Conservation (phyloP, 2,888 invertebrate genomes). For the Malachius bipustulatus region DNA sequence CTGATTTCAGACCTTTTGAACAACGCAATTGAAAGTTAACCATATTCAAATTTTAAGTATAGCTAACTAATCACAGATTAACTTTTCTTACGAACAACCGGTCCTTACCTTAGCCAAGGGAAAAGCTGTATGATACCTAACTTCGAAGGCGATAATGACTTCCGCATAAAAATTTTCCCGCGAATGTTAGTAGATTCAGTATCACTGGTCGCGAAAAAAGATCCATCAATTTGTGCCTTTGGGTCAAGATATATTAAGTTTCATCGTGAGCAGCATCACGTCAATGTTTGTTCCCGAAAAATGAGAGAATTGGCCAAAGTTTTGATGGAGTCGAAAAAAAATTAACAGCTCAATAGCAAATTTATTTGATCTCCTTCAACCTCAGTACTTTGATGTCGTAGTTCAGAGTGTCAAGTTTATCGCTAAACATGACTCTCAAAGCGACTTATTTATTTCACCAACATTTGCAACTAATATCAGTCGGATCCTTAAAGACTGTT, state of each 20-base stretch:
- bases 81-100: too few relatives aligned
- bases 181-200: conserved; percentile 1
- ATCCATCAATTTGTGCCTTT: background rate
- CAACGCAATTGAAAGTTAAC: too few relatives aligned
- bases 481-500: too few relatives aligned
- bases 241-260: background rate
- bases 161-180: background rate
- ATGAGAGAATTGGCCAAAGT: conserved; percentile 4
- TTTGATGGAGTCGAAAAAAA: conserved; percentile 2
- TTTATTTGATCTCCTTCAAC: conserved; percentile 1
- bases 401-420: background rate
- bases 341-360: background rate
- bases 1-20: too few relatives aligned
- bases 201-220: conserved; percentile 5
- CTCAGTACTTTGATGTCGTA: background rate
- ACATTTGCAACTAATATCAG: conserved; percentile 1
- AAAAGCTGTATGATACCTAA: background rate
- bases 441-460: background rate
- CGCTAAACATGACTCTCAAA: background rate
- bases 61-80: too few relatives aligned
- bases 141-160: background rate
- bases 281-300: conserved; percentile 1
- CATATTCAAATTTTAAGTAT: too few relatives aligned
- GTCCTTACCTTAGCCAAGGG: too few relatives aligned
- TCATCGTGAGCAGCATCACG: too few relatives aligned